phyloP scores from a whole-genome alignment of 2,797 vertebrate genomes.

The Cygnus olor region DNA sequence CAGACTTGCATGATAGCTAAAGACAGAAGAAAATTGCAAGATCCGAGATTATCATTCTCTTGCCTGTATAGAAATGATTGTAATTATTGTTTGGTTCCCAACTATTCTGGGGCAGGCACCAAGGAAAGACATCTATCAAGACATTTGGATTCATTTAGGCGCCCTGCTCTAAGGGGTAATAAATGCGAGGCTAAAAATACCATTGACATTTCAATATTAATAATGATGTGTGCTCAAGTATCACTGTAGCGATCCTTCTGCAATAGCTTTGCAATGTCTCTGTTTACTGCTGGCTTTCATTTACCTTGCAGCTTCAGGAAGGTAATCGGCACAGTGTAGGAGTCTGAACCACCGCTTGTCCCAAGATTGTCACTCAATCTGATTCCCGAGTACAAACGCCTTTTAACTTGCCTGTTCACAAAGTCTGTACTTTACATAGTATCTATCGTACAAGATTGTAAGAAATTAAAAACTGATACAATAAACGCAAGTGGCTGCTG shows the following conservation, averaged over 20 bases:
- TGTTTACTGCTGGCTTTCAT: background rate
- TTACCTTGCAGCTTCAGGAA: background rate
- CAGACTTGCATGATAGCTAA: constrained; percentile 38
- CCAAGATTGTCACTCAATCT: background rate
- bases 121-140: constrained; percentile 44
- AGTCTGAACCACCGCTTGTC: background rate
- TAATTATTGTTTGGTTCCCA: constrained; percentile 67
- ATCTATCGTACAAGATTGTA: fast-evolving
- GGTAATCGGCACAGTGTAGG: background rate
- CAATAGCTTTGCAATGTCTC: background rate
- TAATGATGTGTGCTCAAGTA: constrained; percentile 38
- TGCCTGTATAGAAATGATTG: constrained; percentile 49
- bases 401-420: background rate
- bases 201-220: constrained; percentile 52
- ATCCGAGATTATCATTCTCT: constrained; percentile 59
- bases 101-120: constrained; percentile 48
- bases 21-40: constrained; percentile 66
- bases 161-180: constrained; percentile 39
- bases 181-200: constrained; percentile 49
- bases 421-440: background rate
- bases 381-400: fast-evolving
- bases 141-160: constrained; percentile 52
- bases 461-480: background rate
- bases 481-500: background rate
- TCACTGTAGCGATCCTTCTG: constrained; percentile 19